These are phyloP conservation scores for Lissocephala sabroskyi DNA, from an alignment of 2,888 invertebrate species.

Conservation along the genomic window DNA sequence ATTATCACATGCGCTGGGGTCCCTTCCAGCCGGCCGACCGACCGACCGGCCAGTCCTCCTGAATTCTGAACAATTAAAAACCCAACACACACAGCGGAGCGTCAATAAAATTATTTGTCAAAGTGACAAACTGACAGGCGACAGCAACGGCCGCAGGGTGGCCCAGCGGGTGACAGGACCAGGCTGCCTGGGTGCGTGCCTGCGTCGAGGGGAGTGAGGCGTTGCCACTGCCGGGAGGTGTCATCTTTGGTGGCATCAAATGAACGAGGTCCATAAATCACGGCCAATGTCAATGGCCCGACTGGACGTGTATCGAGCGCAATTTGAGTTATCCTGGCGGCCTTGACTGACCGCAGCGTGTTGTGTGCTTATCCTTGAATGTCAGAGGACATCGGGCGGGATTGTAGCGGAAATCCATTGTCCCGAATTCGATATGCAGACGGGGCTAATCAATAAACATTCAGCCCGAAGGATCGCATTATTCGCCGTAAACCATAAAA, in stretches of 20 bases:
- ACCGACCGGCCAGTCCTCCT: constrained; percentile 14
- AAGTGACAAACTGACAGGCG: constrained; percentile 55
- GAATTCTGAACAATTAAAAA: constrained; percentile 56
- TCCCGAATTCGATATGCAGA: too few species aligned
- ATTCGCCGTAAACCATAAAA: too few species aligned
- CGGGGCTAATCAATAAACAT: too few species aligned
- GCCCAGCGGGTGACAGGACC: neutral
- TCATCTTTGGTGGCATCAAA: constrained; percentile 54
- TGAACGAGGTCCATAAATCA: constrained; percentile 63
- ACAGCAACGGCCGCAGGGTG: constrained; percentile 8
- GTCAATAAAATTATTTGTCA: constrained; percentile 69
- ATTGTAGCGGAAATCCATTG: too few species aligned
- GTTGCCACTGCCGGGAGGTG: constrained; percentile 40
- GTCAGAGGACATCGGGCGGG: too few species aligned
- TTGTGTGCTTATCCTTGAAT: constrained; percentile 3
- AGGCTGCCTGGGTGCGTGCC: too few species aligned
- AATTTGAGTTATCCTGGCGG: constrained; percentile 18
- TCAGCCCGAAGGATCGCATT: too few species aligned
- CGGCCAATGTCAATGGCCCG: constrained; percentile 27
- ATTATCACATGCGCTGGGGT: constrained; percentile 61
- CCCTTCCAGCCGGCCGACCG: constrained; percentile 1
- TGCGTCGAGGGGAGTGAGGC: constrained; percentile 23
- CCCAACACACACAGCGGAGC: constrained; percentile 55
- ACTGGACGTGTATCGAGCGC: constrained; percentile 5
- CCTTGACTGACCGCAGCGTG: constrained; percentile 63